Evolutionary conservation across 2,888 invertebrate species (phyloP).

Genomic region (Polydrusus pterygomalis): DNA sequence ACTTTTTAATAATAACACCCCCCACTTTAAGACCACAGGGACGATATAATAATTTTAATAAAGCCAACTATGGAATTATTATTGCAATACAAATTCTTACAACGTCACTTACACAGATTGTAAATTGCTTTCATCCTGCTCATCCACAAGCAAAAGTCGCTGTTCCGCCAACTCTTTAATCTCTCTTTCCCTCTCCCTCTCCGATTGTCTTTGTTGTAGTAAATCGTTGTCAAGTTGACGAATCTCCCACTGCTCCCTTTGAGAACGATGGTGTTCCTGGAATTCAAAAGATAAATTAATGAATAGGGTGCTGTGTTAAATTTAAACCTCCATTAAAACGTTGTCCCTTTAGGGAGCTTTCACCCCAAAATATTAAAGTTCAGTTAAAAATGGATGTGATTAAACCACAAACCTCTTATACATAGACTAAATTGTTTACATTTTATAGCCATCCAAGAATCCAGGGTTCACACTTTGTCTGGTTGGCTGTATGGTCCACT

Average conservation of each 20-base stretch:
- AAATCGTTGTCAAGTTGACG: conserved; percentile 77
- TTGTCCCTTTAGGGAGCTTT: not conserved
- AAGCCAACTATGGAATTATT: not conserved
- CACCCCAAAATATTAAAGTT: not conserved
- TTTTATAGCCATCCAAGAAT: no score
- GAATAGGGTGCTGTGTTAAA: conserved; percentile 1
- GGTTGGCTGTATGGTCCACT: no score
- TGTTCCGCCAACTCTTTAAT: conserved; percentile 74
- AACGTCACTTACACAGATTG: conserved; percentile 66
- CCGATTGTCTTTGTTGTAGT: conserved; percentile 78
- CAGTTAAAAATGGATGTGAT: no score
- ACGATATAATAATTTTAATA: not conserved
- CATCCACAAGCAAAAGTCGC: conserved; percentile 64
- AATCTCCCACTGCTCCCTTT: conserved; percentile 77
- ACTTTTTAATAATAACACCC: no score
- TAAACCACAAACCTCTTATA: no score
- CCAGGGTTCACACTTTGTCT: no score
- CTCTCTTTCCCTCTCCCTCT: conserved; percentile 76
- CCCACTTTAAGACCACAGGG: no score
- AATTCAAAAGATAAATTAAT: conserved; percentile 26
- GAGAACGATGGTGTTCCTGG: conserved; percentile 75
- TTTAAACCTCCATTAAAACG: not conserved
- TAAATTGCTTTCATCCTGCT: conserved; percentile 66
- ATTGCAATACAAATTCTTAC: not conserved
- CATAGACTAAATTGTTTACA: no score